Evolutionary conservation across 2,888 invertebrate species (phyloP).

Genomic region (Tolmerus cingulatus): DNA sequence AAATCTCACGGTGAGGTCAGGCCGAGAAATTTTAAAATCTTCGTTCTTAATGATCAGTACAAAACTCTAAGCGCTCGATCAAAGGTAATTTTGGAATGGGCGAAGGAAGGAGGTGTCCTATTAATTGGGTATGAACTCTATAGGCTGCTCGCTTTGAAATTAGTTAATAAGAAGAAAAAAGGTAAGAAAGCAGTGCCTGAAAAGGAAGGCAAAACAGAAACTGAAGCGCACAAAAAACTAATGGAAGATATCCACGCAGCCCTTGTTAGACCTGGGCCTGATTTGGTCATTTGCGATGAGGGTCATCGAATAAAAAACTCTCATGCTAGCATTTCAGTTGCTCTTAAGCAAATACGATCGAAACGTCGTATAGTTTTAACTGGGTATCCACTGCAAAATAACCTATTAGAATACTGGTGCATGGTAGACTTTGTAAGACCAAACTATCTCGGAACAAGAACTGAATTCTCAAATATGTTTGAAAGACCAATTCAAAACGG

Average conservation of each 20-base stretch:
- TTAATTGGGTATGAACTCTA: constrained; percentile 98
- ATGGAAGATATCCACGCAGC: constrained; percentile 86
- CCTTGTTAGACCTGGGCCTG: constrained; percentile 89
- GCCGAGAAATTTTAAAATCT: constrained; percentile 84
- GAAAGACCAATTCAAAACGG: constrained; percentile 98
- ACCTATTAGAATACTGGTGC: constrained; percentile 96
- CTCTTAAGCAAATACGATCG: constrained; percentile 93
- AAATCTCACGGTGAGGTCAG: constrained; percentile 74
- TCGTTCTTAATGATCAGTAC: constrained; percentile 91
- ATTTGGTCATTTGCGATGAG: constrained; percentile 94
- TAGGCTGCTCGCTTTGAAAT: constrained; percentile 84
- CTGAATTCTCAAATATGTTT: constrained; percentile 98
- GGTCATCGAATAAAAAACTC: constrained; percentile 98
- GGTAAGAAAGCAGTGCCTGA: constrained; percentile 54
- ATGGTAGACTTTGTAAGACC: constrained; percentile 99
- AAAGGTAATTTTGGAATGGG: constrained; percentile 88
- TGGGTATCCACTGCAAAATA: constrained; percentile 98
- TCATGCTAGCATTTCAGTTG: constrained; percentile 94
- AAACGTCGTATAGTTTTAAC: constrained; percentile 94
- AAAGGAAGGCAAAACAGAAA: constrained; percentile 64
- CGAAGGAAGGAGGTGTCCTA: constrained; percentile 86
- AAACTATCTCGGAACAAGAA: constrained; percentile 94
- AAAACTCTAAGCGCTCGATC: constrained; percentile 89
- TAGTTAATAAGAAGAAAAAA: constrained; percentile 70
- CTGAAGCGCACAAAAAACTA: constrained; percentile 73